phyloP scores from a whole-genome alignment of 2,797 vertebrate genomes.

The Oophaga sylvatica region DNA sequence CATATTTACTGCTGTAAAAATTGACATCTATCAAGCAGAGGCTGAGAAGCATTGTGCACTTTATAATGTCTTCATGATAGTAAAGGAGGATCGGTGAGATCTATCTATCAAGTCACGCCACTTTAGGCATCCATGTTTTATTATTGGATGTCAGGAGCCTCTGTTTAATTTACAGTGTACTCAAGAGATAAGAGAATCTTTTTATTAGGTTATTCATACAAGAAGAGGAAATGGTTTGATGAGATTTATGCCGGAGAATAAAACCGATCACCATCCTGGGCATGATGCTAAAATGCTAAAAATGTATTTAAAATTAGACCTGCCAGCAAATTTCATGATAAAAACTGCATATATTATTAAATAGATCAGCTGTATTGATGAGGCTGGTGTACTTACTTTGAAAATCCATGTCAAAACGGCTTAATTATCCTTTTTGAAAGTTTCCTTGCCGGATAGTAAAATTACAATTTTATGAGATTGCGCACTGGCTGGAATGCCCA shows the following conservation, averaged over 20 bases:
- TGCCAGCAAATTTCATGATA: too few relatives aligned
- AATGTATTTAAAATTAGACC: too few relatives aligned
- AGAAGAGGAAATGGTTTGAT: slow-evolving; percentile 3
- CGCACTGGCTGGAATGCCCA: too few relatives aligned
- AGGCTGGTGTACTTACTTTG: too few relatives aligned
- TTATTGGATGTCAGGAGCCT: slow-evolving; percentile 65
- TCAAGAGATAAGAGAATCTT: slow-evolving; percentile 58
- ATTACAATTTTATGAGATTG: too few relatives aligned
- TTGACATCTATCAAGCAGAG: slow-evolving; percentile 53
- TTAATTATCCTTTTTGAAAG: too few relatives aligned
- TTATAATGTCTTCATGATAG: slow-evolving; percentile 59
- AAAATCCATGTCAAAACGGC: too few relatives aligned
- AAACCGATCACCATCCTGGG: background rate
- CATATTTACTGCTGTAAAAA: slow-evolving; percentile 50
- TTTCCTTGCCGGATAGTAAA: too few relatives aligned
- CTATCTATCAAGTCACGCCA: slow-evolving; percentile 56
- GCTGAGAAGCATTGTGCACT: slow-evolving; percentile 47
- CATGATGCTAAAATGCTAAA: too few relatives aligned
- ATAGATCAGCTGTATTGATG: too few relatives aligned
- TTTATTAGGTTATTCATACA: slow-evolving; percentile 33
- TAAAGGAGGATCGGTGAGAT: slow-evolving; percentile 38
- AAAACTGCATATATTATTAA: too few relatives aligned
- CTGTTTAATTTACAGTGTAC: slow-evolving; percentile 59
- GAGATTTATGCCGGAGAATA: background rate
- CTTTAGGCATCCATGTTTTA: slow-evolving; percentile 61